Evolutionary conservation across 2,888 invertebrate genomes (phyloP), one percentile per base, ranked within the genome.

Genomic region (Itoplectis maculator): DNA sequence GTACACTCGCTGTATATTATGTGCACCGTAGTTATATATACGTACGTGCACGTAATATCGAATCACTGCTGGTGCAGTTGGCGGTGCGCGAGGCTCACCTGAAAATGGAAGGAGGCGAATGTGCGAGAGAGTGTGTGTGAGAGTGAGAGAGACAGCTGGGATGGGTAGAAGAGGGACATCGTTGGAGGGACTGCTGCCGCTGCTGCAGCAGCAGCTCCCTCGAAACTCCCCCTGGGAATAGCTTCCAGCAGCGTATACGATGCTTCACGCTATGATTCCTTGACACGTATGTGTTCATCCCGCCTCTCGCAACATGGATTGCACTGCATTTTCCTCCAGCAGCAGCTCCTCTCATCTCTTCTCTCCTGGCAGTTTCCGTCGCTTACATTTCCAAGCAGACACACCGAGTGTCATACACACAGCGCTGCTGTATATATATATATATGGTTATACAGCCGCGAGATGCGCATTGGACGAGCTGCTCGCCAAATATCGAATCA

Each of bases 41-140:
- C 13, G 45, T 79, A 83, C 81, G 82, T 82, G 77, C 78, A 84
- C 73, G 80, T 83, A 84, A 85, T 85, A 84, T 85, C 81, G 81
- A 84, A 81, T 84, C 80, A 81, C 83, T 74, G 78, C 61, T 75
- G 45, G 49, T 76, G 76, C 80, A 77, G 79, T 82, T 79, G 66
- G 82, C 76, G 76, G 56, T 82, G 69, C 80, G 66, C 49, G 49
- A n/a, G n/a, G 65, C 59, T 63, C 56, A 76, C 73, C 65, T 69
- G 82, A 79, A 79, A 82, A 78, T 76, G 75, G 63, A 66, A 45
- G 61, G 49, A 37, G 35, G 8, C 18, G 59, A 18, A 23, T 23
- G 35, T 40, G 35, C n/a, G 49, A 37, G 61, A 69, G 42, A 11
- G 5, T 35, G 59, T n/a, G 37, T 49, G 70, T 35, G 49, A 47